Percentiles rank a stretch among this genome's conserved stretches.
Evolutionary conservation across 2,888 invertebrate genomes (phyloP).

Genomic region (Drosophila paranaensis): DNA sequence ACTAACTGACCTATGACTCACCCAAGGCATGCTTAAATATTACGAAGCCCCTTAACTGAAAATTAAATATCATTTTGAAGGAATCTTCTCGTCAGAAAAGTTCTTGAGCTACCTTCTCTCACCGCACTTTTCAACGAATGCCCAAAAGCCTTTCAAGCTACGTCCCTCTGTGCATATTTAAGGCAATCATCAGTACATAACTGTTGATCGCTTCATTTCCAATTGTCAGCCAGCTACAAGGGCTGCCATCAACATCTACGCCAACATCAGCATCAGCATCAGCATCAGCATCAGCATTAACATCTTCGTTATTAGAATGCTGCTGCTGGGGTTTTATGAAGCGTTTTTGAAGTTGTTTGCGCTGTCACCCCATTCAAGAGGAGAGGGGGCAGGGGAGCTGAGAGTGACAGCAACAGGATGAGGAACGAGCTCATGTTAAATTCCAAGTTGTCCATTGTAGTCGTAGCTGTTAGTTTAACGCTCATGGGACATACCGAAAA

Average conservation of each 20-base stretch:
- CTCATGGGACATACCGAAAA: constrained; percentile 77
- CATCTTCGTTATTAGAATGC: constrained; percentile 28
- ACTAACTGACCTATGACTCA: too few species aligned
- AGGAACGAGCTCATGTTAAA: constrained; percentile 32
- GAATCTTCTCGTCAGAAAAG: too few species aligned
- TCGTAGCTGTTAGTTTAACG: constrained; percentile 77
- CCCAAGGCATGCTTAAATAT: too few species aligned
- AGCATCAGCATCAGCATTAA: constrained; percentile 23
- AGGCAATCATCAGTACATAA: constrained; percentile 29
- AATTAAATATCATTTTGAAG: too few species aligned
- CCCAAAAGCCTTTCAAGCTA: background rate
- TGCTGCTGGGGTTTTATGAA: constrained; percentile 60
- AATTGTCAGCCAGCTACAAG: constrained; percentile 34
- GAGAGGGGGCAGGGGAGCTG: too few species aligned
- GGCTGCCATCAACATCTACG: constrained; percentile 30
- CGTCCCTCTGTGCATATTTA: constrained; percentile 27
- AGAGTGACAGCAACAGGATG: constrained; percentile 7
- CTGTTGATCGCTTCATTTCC: constrained; percentile 58
- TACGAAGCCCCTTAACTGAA: too few species aligned
- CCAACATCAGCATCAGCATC: constrained; percentile 15
- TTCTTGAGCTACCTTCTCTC: background rate
- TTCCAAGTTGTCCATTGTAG: constrained; percentile 65
- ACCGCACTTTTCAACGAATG: background rate
- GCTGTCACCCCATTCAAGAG: constrained; percentile 53
- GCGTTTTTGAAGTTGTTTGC: constrained; percentile 53